Evolutionary conservation across 2,113 vertebrate genomes (phyloP), one percentile per base, ranked within the genome.

Genomic region (Perca schrenkii): DNA sequence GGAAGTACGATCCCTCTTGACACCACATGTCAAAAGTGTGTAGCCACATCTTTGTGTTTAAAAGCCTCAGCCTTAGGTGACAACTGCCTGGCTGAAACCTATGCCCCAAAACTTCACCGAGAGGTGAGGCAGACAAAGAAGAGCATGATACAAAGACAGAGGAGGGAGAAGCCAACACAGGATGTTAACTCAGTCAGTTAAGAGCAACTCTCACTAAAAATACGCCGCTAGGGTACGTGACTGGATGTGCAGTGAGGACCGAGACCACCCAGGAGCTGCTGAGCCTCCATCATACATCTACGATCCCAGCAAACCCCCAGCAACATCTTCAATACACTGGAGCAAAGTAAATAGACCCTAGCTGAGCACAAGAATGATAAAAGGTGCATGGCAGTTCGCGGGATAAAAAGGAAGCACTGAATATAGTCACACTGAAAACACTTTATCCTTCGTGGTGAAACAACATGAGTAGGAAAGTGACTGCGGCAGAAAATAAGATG

Each of bases 251-350:
- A 62, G 63, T 63, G 60, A 87, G 86, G 80, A 89, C 80, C 7
- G 3, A 68, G 94, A 95, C 94, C 95, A 96, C 94, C 94, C 94
- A 94, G 86, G 89, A 93, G 68, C 77, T 15, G 57, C 76, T 17
- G 70, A 88, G 87, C 80, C 84, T 85, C 86, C 80, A 74, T 87
- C 80, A 52, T 77, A 87, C 75, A 76, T 87, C 82, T 73, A 75
- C 10, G 13, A 75, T 79, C 62, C 49, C 17, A 1, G 46, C 80
- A 86, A 79, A 77, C 70, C 57, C 53, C 53, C 36, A 21, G n/a
- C 61, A 74, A 83, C 70, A 71, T 74, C 49, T 28, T 80, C 64
- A 63, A 46, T 62, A 72, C 58, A 73, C 50, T 2, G 1, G 25
- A 71, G 69, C 56, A 53, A 31, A 72, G 61, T 47, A 56, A 85